Percentiles rank a stretch among this genome's conserved stretches.
phyloP scores from a whole-genome alignment of 2,888 invertebrate species.

The Tachina lurida region DNA sequence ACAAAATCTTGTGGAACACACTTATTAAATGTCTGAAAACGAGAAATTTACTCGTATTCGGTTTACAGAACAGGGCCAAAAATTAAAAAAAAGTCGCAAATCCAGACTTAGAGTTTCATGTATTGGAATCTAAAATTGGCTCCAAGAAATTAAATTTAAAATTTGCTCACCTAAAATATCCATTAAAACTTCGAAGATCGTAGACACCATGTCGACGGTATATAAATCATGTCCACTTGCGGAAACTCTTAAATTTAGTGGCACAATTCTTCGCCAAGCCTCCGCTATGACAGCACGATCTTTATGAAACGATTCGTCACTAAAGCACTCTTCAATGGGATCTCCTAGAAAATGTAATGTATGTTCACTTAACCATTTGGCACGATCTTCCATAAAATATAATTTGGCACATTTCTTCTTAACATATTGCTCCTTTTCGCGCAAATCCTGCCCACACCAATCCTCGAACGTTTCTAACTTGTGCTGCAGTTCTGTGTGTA shows the following conservation, averaged over 20 bases:
- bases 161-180: constrained; percentile 74
- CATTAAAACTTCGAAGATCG: constrained; percentile 77
- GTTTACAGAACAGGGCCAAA: too few relatives aligned
- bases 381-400: constrained; percentile 80
- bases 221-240: constrained; percentile 74
- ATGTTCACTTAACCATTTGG: constrained; percentile 75
- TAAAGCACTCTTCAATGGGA: constrained; percentile 76
- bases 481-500: constrained; percentile 78
- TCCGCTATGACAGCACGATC: constrained; percentile 77
- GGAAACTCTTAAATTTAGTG: constrained; percentile 76
- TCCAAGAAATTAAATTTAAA: neutral
- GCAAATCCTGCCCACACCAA: constrained; percentile 79
- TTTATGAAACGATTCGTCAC: constrained; percentile 74
- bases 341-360: constrained; percentile 74
- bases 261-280: constrained; percentile 79
- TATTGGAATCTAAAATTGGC: too few relatives aligned
- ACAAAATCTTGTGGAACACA: too few relatives aligned
- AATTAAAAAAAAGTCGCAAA: neutral
- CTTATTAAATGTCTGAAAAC: too few relatives aligned
- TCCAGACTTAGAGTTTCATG: too few relatives aligned
- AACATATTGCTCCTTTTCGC: constrained; percentile 79
- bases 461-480: constrained; percentile 78
- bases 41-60: too few relatives aligned
- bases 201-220: constrained; percentile 79
- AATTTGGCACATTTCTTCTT: constrained; percentile 79